Evolutionary conservation across 2,888 invertebrate species (phyloP).

Genomic region (Plebejus anna): DNA sequence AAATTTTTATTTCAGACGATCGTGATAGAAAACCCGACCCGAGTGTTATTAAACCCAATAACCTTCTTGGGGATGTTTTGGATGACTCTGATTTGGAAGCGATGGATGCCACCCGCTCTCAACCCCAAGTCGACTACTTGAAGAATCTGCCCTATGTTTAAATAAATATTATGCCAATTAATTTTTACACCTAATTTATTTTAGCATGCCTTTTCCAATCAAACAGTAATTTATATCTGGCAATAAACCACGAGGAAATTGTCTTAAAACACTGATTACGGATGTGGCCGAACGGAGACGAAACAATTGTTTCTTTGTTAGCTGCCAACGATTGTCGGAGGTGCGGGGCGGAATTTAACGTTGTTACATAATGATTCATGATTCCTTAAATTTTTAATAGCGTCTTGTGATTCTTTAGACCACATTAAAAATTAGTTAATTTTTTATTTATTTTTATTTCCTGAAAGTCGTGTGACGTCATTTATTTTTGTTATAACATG

Average conservation of each 20-base stretch:
- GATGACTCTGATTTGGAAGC: not conserved
- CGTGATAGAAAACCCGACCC: not conserved
- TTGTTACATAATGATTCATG: not conserved
- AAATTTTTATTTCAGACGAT: not conserved
- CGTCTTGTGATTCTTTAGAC: not conserved
- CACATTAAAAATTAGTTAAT: too few species aligned
- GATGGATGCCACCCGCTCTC: not conserved
- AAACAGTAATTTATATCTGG: not conserved
- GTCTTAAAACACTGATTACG: not conserved
- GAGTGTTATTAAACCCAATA: not conserved
- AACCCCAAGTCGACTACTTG: not conserved
- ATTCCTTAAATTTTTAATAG: not conserved
- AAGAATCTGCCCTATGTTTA: not conserved
- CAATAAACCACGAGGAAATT: not conserved
- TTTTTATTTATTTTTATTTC: too few species aligned
- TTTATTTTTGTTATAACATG: too few species aligned
- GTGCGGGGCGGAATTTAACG: not conserved
- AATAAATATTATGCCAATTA: not conserved
- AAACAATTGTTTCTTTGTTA: not conserved
- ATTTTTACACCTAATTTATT: not conserved
- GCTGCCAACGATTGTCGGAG: not conserved
- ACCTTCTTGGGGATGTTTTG: not conserved
- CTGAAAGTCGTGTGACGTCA: too few species aligned
- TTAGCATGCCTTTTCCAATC: not conserved
- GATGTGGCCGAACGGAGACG: not conserved